These are phyloP conservation scores for Hiodon alosoides DNA, from an alignment of 2,113 vertebrate species.

Conservation along the genomic window DNA sequence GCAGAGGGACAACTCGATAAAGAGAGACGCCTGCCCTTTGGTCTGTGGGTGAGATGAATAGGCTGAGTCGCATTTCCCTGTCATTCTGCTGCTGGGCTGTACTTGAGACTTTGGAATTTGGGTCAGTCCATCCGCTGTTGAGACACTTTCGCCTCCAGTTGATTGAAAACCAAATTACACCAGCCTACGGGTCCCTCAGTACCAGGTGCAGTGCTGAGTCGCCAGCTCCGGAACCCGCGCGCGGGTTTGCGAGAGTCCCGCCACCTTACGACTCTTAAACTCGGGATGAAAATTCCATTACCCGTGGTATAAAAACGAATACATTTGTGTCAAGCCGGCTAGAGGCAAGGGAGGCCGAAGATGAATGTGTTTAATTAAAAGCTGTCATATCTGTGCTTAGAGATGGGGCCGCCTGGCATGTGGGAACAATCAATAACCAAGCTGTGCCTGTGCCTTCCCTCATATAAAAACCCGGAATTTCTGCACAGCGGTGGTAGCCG, in stretches of 20 bases:
- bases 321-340: constrained; percentile 60
- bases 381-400: constrained; percentile 66
- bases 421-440: constrained; percentile 59
- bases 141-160: neutral
- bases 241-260: neutral
- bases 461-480: neutral
- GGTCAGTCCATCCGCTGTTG: neutral
- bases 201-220: neutral
- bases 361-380: constrained; percentile 74
- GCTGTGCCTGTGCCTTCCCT: neutral
- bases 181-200: neutral
- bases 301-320: constrained; percentile 54
- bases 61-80: neutral
- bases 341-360: constrained; percentile 49
- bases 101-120: neutral
- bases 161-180: constrained; percentile 2
- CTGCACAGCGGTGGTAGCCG: neutral
- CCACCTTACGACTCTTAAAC: constrained; percentile 8
- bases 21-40: neutral
- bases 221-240: neutral
- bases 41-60: neutral
- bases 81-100: neutral
- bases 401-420: constrained; percentile 49
- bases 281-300: constrained; percentile 46
- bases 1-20: neutral